Percentiles rank a stretch among this genome's conserved stretches.
Conservation (phyloP, 2,797 vertebrate genomes). For the Benthosema pterotum region DNA sequence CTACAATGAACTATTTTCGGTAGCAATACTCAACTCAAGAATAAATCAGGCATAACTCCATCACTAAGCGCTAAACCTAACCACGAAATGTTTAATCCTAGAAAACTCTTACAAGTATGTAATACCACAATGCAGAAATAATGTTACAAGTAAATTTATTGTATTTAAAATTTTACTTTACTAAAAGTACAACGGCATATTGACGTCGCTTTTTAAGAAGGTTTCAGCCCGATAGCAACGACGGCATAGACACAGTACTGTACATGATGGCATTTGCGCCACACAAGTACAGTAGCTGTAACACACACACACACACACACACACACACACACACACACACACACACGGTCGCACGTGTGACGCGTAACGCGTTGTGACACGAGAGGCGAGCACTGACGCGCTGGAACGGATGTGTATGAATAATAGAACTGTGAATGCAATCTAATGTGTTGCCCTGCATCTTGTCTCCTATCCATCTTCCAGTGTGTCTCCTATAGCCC, state of each 20-base stretch:
- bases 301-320: neutral
- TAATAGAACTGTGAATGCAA: constrained; percentile 68
- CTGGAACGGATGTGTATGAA: constrained; percentile 70
- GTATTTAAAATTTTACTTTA: no score
- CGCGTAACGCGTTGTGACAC: constrained; percentile 52
- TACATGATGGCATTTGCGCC: no score
- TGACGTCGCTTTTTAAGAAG: no score
- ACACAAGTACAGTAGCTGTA: neutral
- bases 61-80: no score
- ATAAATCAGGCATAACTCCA: no score
- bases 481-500: constrained; percentile 27
- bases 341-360: constrained; percentile 25
- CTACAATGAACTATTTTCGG: no score
- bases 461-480: constrained; percentile 51
- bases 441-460: constrained; percentile 58
- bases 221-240: neutral
- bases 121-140: no score
- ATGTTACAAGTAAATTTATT: no score
- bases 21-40: no score
- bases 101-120: no score
- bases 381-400: constrained; percentile 63
- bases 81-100: no score
- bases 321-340: constrained; percentile 2
- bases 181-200: no score
- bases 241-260: neutral